Evolutionary conservation across 2,888 invertebrate genomes (phyloP).

Genomic region (Stramonita haemastoma): DNA sequence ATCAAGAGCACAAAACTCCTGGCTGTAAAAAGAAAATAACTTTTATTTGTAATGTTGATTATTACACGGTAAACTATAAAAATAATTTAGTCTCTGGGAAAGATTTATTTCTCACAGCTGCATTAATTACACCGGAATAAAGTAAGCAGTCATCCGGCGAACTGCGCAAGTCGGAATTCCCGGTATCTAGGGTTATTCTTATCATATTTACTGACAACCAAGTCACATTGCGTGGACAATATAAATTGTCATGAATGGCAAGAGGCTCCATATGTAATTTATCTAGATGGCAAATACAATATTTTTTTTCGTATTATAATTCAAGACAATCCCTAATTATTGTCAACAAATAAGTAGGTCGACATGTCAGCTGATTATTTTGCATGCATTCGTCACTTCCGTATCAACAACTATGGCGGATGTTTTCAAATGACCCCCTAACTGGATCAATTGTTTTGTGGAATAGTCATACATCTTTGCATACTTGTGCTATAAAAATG

Average conservation of each 20-base stretch:
- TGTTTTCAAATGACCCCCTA: slow-evolving; percentile 60
- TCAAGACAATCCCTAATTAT: background rate
- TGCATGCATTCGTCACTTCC: slow-evolving; percentile 59
- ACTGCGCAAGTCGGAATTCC: slow-evolving; percentile 67
- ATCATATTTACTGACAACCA: slow-evolving; percentile 45
- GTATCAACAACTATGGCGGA: slow-evolving; percentile 68
- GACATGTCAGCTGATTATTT: slow-evolving; percentile 53
- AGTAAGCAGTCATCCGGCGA: slow-evolving; percentile 51
- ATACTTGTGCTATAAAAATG: slow-evolving; percentile 54
- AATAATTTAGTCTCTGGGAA: background rate
- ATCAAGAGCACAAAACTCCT: no score
- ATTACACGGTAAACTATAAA: background rate
- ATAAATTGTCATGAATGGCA: slow-evolving; percentile 11
- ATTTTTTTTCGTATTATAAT: background rate
- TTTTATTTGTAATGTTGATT: background rate
- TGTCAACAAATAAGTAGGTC: slow-evolving; percentile 32
- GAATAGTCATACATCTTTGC: background rate
- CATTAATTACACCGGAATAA: slow-evolving; percentile 58
- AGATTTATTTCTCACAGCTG: slow-evolving; percentile 49
- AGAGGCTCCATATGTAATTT: background rate
- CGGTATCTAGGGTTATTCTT: slow-evolving; percentile 62
- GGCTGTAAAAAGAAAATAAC: background rate
- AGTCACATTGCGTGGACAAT: background rate
- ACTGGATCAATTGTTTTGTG: slow-evolving; percentile 11
- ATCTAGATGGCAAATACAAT: background rate